Evolutionary conservation across 2,797 vertebrate species (phyloP).

Genomic region (Sus cebifrons): DNA sequence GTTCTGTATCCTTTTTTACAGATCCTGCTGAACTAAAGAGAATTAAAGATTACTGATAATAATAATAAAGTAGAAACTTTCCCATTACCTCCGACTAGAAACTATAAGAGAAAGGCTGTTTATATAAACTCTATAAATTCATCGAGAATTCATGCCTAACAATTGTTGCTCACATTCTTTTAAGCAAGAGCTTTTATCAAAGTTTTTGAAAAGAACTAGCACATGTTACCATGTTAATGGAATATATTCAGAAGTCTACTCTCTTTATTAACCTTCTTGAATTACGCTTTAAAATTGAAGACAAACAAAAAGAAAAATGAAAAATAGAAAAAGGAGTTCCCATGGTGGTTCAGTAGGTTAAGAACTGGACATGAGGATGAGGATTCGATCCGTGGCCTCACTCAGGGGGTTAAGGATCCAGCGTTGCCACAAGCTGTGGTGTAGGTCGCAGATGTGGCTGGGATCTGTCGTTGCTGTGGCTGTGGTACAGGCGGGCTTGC

Average conservation of each 20-base stretch:
- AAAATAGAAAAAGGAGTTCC: too few species aligned
- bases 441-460: too few species aligned
- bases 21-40: constrained; percentile 29
- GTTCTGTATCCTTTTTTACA: constrained; percentile 44
- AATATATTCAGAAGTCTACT: constrained; percentile 4
- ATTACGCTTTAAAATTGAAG: constrained; percentile 21
- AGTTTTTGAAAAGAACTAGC: constrained; percentile 20
- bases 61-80: not conserved
- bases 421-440: too few species aligned
- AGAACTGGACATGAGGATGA: too few species aligned
- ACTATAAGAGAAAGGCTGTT: not conserved
- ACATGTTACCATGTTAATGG: not conserved
- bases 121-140: not conserved
- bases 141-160: constrained; percentile 36
- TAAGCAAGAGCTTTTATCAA: constrained; percentile 56
- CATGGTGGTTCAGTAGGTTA: too few species aligned
- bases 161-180: constrained; percentile 39
- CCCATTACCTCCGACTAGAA: not conserved
- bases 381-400: too few species aligned
- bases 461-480: too few species aligned
- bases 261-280: not conserved
- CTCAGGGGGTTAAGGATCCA: too few species aligned
- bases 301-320: not conserved
- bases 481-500: too few species aligned
- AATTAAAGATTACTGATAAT: not conserved